Evolutionary conservation across 1,140 invertebrate genomes (phyloP), one percentile per base, ranked within the genome.

Genomic region (Drosophila bocki): DNA sequence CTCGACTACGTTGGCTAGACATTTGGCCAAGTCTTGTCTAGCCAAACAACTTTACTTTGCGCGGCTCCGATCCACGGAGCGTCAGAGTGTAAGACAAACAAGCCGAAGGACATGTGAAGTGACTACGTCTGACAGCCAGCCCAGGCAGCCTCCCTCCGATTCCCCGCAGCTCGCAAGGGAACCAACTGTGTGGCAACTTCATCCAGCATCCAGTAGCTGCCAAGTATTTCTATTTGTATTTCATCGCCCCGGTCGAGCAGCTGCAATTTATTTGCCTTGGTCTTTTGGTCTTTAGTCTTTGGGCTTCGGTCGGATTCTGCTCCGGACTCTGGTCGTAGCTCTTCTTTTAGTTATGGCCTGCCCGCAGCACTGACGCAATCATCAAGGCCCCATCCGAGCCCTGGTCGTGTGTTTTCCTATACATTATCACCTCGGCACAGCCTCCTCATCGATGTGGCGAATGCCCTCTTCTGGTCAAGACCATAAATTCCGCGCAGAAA

Each of bases 171-270:
- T 56, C 47, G 50, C n/a, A 6, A n/a, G 26, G 17, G 48, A 48
- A 26, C 44, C 53, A 33, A 19, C 57, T 70, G 57, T 62, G 59
- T 59, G 54, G 59, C 82, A 75, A 70, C 83, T 82, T 88, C 80
- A 80, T 65, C 71, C 85, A 87, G 82, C 80, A 78, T 62, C 71
- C 85, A 87, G 85, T 88, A 88, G 85, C 85, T 88, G 85, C 85
- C 85, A 90, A 88, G 85, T 88, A 90, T 88, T 88, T 88, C 85
- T 88, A 88, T 88, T 88, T 88, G 85, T 90, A 88, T 88, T 88
- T 88, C 85, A 88, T 85, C 85, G 81, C 85, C 84, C 81, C 51
- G 74, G 54, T 70, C 77, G 75, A 72, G 85, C 85, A 90, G 85
- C 85, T 88, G 85, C 85, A 88, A 88, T 88, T 88, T 88, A 85